Conservation (phyloP, 2,888 invertebrate species). For the Cartodere bifasciata region DNA sequence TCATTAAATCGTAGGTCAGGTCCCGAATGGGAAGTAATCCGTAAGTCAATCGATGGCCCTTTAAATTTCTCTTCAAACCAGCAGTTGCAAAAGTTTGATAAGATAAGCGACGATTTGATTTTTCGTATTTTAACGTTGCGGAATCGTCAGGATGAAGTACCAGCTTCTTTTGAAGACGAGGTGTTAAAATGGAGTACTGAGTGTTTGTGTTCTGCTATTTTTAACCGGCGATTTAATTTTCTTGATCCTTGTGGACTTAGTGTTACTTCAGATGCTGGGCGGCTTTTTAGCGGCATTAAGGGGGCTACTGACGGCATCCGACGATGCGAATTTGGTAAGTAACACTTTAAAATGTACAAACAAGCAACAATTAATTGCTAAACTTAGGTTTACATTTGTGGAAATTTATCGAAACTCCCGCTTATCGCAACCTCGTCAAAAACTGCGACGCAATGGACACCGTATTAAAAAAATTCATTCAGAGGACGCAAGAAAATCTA, state of each 20-base stretch:
- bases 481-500: conserved; percentile 31
- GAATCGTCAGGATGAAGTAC: conserved; percentile 51
- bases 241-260: conserved; percentile 39
- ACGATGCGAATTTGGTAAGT: conserved; percentile 42
- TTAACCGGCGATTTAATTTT: conserved; percentile 51
- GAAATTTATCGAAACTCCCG: conserved; percentile 49
- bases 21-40: conserved; percentile 45
- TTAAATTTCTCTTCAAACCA: conserved; percentile 32
- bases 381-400: conserved; percentile 47
- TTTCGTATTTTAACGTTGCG: conserved; percentile 40
- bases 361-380: neutral
- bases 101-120: conserved; percentile 33
- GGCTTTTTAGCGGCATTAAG: conserved; percentile 43
- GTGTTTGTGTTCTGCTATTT: conserved; percentile 43
- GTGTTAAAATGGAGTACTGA: conserved; percentile 58
- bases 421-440: conserved; percentile 43
- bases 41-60: conserved; percentile 39
- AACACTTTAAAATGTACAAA: neutral
- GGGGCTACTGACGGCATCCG: conserved; percentile 46
- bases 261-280: conserved; percentile 42
- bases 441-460: conserved; percentile 50
- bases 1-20: conserved; percentile 36
- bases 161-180: conserved; percentile 43
- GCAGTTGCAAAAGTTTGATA: conserved; percentile 32
- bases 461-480: conserved; percentile 47